A percentile compares a stretch with the other conserved stretches of the same genome.
Conservation (phyloP, 2,888 invertebrate species). For the Trissolcus brochymenae region DNA sequence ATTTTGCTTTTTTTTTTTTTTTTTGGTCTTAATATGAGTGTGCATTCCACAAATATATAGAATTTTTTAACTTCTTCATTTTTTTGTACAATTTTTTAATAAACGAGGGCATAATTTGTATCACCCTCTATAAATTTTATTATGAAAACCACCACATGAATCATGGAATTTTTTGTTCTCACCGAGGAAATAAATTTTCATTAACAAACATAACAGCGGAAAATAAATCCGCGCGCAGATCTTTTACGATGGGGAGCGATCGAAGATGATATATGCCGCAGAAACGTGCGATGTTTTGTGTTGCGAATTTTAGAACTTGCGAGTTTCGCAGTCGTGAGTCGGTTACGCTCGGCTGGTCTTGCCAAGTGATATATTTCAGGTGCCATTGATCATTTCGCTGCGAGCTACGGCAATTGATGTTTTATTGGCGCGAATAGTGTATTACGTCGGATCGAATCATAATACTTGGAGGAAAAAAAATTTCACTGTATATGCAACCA, state of each 20-base stretch:
- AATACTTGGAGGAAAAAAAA: constrained; percentile 32
- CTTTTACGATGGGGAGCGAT: constrained; percentile 44
- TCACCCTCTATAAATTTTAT: too few relatives aligned
- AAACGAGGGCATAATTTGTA: too few relatives aligned
- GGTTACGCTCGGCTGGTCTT: constrained; percentile 36
- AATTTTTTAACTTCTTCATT: too few relatives aligned
- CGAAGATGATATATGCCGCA: constrained; percentile 54
- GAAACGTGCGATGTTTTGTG: constrained; percentile 46
- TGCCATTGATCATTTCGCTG: constrained; percentile 50
- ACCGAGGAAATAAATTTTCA: too few relatives aligned
- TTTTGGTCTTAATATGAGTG: background rate
- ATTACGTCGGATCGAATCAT: constrained; percentile 55
- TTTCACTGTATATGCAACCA: constrained; percentile 24
- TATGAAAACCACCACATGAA: too few relatives aligned
- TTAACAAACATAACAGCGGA: constrained; percentile 7
- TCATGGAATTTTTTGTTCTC: too few relatives aligned
- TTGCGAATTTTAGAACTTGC: constrained; percentile 50
- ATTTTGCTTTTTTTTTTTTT: too few relatives aligned
- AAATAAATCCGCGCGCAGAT: constrained; percentile 38
- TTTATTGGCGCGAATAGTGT: constrained; percentile 53
- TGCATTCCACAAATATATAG: too few relatives aligned
- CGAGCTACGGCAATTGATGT: constrained; percentile 52
- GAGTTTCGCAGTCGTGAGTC: constrained; percentile 47
- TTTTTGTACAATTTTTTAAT: background rate
- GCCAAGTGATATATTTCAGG: constrained; percentile 52